Conservation (phyloP, 2,113 vertebrate genomes). For the Eurystomus gularis region DNA sequence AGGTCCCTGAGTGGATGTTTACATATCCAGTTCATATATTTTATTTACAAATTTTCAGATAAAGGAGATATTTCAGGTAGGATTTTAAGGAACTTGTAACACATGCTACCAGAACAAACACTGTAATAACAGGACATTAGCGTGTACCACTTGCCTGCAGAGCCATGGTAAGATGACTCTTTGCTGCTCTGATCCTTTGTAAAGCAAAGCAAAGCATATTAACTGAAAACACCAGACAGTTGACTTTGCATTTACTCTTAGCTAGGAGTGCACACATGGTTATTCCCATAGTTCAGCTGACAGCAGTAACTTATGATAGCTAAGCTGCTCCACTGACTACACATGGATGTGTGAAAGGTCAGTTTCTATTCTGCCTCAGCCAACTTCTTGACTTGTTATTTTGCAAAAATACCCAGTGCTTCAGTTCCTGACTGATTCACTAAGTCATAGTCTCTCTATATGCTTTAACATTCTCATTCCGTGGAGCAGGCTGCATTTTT, state of each 20-base stretch:
- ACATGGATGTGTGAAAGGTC: not conserved
- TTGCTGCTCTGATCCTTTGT: not conserved
- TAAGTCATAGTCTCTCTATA: not conserved
- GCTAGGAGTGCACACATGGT: not conserved
- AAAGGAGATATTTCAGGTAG: not conserved
- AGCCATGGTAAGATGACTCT: not conserved
- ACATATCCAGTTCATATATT: not conserved
- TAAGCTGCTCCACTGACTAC: not conserved
- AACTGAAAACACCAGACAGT: not conserved
- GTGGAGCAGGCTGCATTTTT: not conserved
- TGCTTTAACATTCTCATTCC: not conserved
- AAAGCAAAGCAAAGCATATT: not conserved
- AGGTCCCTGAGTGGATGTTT: not conserved
- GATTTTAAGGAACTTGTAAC: not conserved
- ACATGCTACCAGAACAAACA: accelerated
- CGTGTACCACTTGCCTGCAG: not conserved
- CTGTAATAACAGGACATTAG: accelerated
- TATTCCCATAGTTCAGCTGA: not conserved
- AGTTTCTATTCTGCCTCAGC: not conserved
- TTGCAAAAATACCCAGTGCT: not conserved
- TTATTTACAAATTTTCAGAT: not conserved
- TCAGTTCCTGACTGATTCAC: not conserved
- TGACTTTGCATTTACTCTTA: not conserved
- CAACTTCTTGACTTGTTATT: not conserved
- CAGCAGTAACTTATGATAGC: accelerated